Base-by-base conservation (phyloP, 2,888 invertebrate genomes). In the Dioctria linearis region DNA sequence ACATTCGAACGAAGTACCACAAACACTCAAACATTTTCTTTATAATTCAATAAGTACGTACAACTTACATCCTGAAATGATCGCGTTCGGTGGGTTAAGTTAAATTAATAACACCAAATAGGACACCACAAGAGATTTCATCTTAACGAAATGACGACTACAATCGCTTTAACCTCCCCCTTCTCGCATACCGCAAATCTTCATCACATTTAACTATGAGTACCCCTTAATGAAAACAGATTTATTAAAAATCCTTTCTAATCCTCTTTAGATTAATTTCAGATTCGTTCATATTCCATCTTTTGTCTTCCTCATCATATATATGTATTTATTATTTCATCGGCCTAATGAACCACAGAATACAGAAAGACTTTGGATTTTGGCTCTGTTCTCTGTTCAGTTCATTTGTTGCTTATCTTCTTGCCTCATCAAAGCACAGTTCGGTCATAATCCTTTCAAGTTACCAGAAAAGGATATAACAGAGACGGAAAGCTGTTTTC, bases 351-450 rank as follows among this genome's bases (percentile, higher is more conserved):
- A 71, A 54, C 71, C 71, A 9, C n/a, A 25, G 54, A 39, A 40
- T 39, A 11, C 51, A 11, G 4, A 54, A 37, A 54, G 54, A 42
- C 25, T 39, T 9, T 37, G 39, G 8, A 39, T 54, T 51, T 25
- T 6, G 59, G 0, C 1, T 25, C 69, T 43, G 13, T 57, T 25
- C 1, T 25, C 69, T 43, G 13, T 57, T 71, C 54, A 40, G 71
- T 71, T 71, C 40, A 71, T 71, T 71, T 71, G 39, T 71, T 71
- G 54, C 54, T 71, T 71, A 71, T 71, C 71, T 51, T 40, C n/a
- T 40, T 37, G 37, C 54, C 5, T 9, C 51, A 43, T 49, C 57
- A 51, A 39, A 42, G 39, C 71, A 71, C 71, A 54, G 49, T 51
- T n/a, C 54, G 25, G n/a, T 51, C 11, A n/a, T 49, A 51, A 59